Conservation (phyloP, 2,113 vertebrate genomes). For the Aldabrachelys gigantea region DNA sequence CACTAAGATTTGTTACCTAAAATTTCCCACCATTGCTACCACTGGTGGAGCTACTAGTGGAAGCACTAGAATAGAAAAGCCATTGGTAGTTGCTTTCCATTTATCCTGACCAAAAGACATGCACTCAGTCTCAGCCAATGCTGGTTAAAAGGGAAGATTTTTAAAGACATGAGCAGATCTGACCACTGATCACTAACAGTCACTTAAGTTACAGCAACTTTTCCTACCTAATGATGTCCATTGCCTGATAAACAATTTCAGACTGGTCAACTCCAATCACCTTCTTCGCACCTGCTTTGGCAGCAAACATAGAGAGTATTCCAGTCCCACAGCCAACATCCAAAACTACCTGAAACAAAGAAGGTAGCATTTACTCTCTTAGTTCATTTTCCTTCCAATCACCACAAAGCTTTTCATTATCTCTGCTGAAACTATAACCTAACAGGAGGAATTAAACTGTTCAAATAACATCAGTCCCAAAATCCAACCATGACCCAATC, state of each 20-base stretch:
- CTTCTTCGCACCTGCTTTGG: constrained; percentile 89
- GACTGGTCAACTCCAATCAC: constrained; percentile 96
- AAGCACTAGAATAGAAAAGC: background rate
- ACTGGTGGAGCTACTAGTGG: background rate
- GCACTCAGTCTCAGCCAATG: background rate
- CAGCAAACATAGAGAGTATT: constrained; percentile 97
- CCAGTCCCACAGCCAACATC: constrained; percentile 98
- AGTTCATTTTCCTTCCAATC: background rate
- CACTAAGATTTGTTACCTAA: too few species aligned
- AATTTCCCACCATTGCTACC: accelerated
- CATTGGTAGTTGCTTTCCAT: too few species aligned
- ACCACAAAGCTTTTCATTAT: background rate
- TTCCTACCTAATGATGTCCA: constrained; percentile 95
- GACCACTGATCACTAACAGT: background rate
- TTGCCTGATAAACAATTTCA: constrained; percentile 95
- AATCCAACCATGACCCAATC: too few species aligned
- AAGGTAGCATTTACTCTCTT: background rate
- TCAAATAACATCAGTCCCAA: background rate
- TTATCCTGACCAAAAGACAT: background rate
- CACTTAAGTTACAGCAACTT: background rate
- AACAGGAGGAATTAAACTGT: background rate
- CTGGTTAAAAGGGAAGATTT: background rate
- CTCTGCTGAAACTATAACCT: background rate
- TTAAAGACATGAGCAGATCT: background rate
- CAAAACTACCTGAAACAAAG: constrained; percentile 85